Evolutionary conservation across 2,797 vertebrate genomes (phyloP).

Genomic region (Neosalanx taihuensis): DNA sequence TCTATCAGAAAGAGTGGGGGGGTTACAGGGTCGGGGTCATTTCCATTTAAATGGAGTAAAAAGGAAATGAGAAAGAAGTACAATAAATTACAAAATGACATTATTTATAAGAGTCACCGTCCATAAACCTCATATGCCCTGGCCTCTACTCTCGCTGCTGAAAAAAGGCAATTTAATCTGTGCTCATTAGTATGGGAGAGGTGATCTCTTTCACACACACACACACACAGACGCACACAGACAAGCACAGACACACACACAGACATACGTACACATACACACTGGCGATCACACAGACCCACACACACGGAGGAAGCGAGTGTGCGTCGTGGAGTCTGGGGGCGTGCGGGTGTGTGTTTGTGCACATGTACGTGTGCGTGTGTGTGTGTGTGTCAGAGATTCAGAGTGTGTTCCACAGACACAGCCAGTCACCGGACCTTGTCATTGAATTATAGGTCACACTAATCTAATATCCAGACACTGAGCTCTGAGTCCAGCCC

Average conservation of each 20-base stretch:
- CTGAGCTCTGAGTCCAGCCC: slow-evolving; percentile 49
- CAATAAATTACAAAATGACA: neutral
- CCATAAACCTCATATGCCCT: neutral
- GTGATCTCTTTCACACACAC: slow-evolving; percentile 21
- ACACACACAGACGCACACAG: neutral
- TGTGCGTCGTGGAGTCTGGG: neutral
- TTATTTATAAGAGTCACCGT: neutral
- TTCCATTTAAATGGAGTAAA: neutral
- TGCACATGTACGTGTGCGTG: neutral
- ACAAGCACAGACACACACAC: neutral
- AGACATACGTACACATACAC: neutral
- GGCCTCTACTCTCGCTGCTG: neutral
- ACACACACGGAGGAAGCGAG: neutral
- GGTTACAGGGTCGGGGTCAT: neutral
- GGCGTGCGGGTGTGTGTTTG: neutral
- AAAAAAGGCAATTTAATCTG: slow-evolving; percentile 19
- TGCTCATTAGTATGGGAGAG: slow-evolving; percentile 44
- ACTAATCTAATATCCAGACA: slow-evolving; percentile 63
- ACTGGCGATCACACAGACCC: neutral
- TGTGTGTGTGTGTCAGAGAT: neutral
- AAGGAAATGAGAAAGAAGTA: neutral
- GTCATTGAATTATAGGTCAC: slow-evolving; percentile 70
- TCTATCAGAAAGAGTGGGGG: neutral
- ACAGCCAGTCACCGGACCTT: slow-evolving; percentile 48
- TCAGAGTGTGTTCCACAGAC: slow-evolving; percentile 15